Conservation (phyloP, 2,888 invertebrate genomes). For the Theretra japonica region DNA sequence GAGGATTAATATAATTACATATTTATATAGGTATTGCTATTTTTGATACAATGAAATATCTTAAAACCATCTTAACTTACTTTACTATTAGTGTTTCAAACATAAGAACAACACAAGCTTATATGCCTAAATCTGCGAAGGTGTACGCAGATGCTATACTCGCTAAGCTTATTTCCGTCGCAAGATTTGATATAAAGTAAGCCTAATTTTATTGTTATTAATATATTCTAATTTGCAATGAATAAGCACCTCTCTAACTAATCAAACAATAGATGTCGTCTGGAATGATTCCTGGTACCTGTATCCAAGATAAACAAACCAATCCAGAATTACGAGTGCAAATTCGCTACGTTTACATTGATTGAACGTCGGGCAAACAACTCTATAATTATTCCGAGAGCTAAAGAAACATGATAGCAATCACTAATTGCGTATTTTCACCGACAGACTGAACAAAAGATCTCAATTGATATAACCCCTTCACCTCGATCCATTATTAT, state of each 20-base stretch:
- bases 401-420: constrained; percentile 21
- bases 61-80: no score
- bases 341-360: background rate
- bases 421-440: constrained; percentile 25
- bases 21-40: no score
- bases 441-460: constrained; percentile 17
- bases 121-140: no score
- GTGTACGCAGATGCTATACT: no score
- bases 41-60: no score
- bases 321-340: constrained; percentile 6
- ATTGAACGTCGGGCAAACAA: constrained; percentile 13
- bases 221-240: no score
- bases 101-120: no score
- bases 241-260: background rate
- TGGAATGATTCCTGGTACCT: background rate
- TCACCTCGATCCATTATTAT: constrained; percentile 12
- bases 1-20: no score
- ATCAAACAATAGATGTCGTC: background rate
- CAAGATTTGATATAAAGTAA: no score
- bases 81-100: no score
- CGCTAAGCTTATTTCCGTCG: no score
- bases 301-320: constrained; percentile 8
- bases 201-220: no score
- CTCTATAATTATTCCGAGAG: constrained; percentile 10
- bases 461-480: constrained; percentile 16